These are phyloP conservation scores for Potorous gilbertii DNA, from an alignment of 2,797 vertebrate genomes.

Conservation along the genomic window DNA sequence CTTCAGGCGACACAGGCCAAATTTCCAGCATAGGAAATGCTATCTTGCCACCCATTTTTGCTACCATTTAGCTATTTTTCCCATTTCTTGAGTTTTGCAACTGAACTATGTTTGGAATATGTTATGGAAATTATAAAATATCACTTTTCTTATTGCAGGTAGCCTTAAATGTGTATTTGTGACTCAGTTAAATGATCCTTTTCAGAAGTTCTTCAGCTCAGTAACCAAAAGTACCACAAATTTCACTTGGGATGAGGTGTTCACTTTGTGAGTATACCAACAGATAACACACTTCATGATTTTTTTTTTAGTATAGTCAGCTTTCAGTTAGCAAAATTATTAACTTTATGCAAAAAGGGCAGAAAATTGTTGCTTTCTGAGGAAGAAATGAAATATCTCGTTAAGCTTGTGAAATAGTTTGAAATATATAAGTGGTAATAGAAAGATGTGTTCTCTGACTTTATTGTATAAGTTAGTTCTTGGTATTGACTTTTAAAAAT, in stretches of 20 bases:
- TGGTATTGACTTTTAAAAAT: not conserved
- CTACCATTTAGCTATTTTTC: not conserved
- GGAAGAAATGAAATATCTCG: not conserved
- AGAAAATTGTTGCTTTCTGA: not conserved
- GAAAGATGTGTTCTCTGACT: not conserved
- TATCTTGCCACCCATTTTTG: not conserved
- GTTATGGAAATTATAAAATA: not conserved
- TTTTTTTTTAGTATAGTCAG: not conserved
- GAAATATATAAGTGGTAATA: not conserved
- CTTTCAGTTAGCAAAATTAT: not conserved
- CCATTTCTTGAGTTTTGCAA: not conserved
- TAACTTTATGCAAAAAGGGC: not conserved
- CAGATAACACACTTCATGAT: not conserved
- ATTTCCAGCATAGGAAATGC: not conserved
- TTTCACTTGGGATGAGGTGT: constrained; percentile 93
- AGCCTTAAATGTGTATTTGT: constrained; percentile 87
- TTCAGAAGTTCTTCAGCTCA: constrained; percentile 90
- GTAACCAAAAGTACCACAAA: constrained; percentile 84
- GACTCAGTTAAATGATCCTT: constrained; percentile 91
- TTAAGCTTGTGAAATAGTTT: not conserved
- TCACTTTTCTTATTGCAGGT: constrained; percentile 82
- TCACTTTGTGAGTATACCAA: constrained; percentile 92
- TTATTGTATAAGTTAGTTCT: not conserved
- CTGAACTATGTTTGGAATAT: not conserved
- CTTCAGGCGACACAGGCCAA: not conserved